Percentiles rank a stretch among this genome's conserved stretches.
Evolutionary conservation across 2,888 invertebrate genomes (phyloP).

Genomic region (Peribatodes rhomboidaria): DNA sequence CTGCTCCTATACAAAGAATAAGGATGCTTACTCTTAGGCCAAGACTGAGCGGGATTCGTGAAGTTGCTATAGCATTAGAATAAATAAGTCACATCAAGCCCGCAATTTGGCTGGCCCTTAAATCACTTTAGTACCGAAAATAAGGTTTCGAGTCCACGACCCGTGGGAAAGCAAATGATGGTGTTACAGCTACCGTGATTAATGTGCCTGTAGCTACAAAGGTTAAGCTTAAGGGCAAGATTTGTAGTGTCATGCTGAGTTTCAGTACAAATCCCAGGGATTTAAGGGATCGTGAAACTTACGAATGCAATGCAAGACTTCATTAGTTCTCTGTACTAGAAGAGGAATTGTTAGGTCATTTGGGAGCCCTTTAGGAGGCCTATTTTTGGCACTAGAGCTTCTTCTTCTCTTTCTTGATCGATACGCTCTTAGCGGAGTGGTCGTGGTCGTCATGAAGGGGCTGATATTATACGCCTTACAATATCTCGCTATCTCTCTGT

Average conservation of each 20-base stretch:
- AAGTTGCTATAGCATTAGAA: slow-evolving; percentile 20
- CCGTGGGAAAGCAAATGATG: slow-evolving; percentile 27
- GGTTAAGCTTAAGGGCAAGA: slow-evolving; percentile 17
- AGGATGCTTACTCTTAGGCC: slow-evolving; percentile 10
- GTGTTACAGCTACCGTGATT: slow-evolving; percentile 31
- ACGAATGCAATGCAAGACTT: neutral
- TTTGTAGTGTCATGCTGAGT: slow-evolving; percentile 20
- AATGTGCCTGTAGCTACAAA: slow-evolving; percentile 20
- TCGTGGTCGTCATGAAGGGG: too few relatives aligned
- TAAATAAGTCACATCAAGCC: slow-evolving; percentile 32
- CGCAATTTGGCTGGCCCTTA: slow-evolving; percentile 29
- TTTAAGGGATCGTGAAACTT: slow-evolving; percentile 9
- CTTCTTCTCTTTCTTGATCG: too few relatives aligned
- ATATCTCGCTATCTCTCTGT: too few relatives aligned
- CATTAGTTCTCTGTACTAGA: neutral
- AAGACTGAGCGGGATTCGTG: slow-evolving; percentile 7
- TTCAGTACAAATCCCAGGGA: slow-evolving; percentile 7
- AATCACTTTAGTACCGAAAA: slow-evolving; percentile 31
- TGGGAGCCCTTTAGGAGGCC: too few relatives aligned
- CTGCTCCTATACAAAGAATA: slow-evolving; percentile 3
- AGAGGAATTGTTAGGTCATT: neutral
- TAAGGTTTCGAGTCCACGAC: slow-evolving; percentile 23
- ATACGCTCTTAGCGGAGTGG: too few relatives aligned
- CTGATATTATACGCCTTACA: too few relatives aligned
- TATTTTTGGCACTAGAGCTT: too few relatives aligned